Evolutionary conservation across 2,797 vertebrate species (phyloP).

Genomic region (Lepus oiostolus): DNA sequence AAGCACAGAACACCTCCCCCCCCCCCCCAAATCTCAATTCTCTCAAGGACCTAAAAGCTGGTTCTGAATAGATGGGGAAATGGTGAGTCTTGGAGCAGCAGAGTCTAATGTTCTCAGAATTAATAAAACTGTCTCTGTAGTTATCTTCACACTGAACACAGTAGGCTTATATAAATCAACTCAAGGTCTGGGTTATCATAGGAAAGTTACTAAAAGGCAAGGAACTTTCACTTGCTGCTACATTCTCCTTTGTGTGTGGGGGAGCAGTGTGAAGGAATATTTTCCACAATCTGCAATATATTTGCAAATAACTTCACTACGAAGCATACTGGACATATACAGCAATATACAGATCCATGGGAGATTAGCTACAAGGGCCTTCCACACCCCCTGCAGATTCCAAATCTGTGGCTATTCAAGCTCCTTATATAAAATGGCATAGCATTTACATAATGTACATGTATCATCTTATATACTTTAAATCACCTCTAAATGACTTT

Average conservation of each 20-base stretch:
- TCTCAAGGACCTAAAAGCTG: not conserved
- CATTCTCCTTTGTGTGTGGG: not conserved
- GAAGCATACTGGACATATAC: not conserved
- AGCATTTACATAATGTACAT: not conserved
- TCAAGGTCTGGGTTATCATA: not conserved
- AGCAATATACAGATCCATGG: not conserved
- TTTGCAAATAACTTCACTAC: conserved; percentile 10
- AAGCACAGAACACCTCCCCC: not conserved
- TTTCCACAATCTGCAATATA: conserved; percentile 4
- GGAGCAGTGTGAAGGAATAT: not conserved
- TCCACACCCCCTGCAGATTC: not conserved
- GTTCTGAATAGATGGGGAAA: not conserved
- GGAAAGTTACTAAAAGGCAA: not conserved
- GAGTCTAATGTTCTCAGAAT: conserved; percentile 14
- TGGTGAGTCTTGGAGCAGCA: not conserved
- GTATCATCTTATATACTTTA: not conserved
- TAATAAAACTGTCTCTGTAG: not conserved
- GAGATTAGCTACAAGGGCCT: not conserved
- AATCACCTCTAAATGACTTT: not conserved
- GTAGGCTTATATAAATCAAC: not conserved
- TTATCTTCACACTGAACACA: not conserved
- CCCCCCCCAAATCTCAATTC: not conserved
- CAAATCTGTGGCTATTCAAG: not conserved
- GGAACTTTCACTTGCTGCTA: not conserved
- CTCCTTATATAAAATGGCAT: not conserved